phyloP scores from a whole-genome alignment of 1,140 invertebrate genomes.

The Periplaneta americana region DNA sequence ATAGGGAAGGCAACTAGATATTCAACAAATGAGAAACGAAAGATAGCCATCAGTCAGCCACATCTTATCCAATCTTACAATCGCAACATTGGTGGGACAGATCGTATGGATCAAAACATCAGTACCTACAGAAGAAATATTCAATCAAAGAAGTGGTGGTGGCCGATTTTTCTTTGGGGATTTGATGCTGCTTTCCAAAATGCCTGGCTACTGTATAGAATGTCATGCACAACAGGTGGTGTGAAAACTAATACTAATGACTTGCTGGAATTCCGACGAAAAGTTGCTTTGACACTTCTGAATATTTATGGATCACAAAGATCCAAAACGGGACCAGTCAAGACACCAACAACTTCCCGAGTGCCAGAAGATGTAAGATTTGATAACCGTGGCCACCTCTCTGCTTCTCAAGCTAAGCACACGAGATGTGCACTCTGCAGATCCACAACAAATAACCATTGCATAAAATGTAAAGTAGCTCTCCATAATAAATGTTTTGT shows the following conservation, averaged over 20 bases:
- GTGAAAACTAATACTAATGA: background rate
- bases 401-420: background rate
- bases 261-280: background rate
- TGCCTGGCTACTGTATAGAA: too few relatives aligned
- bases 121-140: background rate
- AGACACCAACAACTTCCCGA: too few relatives aligned
- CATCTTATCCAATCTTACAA: constrained; percentile 28
- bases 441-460: too few relatives aligned
- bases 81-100: constrained; percentile 31
- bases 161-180: background rate
- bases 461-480: too few relatives aligned
- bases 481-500: too few relatives aligned
- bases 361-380: too few relatives aligned
- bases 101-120: constrained; percentile 36
- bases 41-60: constrained; percentile 26
- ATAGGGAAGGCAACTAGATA: too few relatives aligned
- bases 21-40: constrained; percentile 26
- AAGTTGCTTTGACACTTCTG: too few relatives aligned
- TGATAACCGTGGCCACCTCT: background rate
- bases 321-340: too few relatives aligned
- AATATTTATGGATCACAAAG: constrained; percentile 4
- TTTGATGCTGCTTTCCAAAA: background rate
- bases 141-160: constrained; percentile 22
- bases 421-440: too few relatives aligned
- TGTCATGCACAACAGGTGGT: background rate